Evolutionary conservation across 2,113 vertebrate genomes (phyloP).

Genomic region (Trichomycterus rosablanca): DNA sequence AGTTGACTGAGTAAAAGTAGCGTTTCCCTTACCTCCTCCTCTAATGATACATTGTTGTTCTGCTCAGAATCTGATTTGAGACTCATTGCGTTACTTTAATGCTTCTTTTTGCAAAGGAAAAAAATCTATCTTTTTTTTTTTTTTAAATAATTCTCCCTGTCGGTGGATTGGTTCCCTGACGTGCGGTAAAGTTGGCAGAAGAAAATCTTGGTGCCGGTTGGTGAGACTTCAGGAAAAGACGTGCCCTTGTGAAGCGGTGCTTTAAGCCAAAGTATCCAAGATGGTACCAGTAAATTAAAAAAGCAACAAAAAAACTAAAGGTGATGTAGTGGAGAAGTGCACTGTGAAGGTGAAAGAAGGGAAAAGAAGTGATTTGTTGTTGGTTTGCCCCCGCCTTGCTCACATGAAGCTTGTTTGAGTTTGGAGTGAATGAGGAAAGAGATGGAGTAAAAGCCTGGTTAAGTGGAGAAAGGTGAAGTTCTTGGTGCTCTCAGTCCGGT

Average conservation of each 20-base stretch:
- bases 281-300: slow-evolving; percentile 34
- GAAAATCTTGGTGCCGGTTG: slow-evolving; percentile 52
- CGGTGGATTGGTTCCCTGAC: slow-evolving; percentile 47
- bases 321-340: slow-evolving; percentile 55
- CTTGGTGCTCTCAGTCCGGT: slow-evolving; percentile 20
- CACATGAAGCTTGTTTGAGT: slow-evolving; percentile 51
- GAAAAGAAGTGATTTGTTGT: slow-evolving; percentile 43
- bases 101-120: slow-evolving; percentile 46
- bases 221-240: slow-evolving; percentile 50
- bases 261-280: slow-evolving; percentile 51
- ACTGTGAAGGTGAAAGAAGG: slow-evolving; percentile 56
- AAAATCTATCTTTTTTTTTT: slow-evolving; percentile 19
- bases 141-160: slow-evolving; percentile 46
- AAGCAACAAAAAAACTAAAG: slow-evolving; percentile 37
- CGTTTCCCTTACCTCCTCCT: slow-evolving; percentile 55
- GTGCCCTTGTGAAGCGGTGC: slow-evolving; percentile 55
- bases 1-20: slow-evolving; percentile 33
- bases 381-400: slow-evolving; percentile 36
- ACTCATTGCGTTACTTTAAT: slow-evolving; percentile 56
- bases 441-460: slow-evolving; percentile 38
- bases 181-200: slow-evolving; percentile 54
- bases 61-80: slow-evolving; percentile 56
- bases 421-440: slow-evolving; percentile 46
- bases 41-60: slow-evolving; percentile 53
- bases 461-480: slow-evolving; percentile 45